Base-by-base conservation (phyloP, 2,113 vertebrate genomes). In the Cyphomyrus plagiostoma region DNA sequence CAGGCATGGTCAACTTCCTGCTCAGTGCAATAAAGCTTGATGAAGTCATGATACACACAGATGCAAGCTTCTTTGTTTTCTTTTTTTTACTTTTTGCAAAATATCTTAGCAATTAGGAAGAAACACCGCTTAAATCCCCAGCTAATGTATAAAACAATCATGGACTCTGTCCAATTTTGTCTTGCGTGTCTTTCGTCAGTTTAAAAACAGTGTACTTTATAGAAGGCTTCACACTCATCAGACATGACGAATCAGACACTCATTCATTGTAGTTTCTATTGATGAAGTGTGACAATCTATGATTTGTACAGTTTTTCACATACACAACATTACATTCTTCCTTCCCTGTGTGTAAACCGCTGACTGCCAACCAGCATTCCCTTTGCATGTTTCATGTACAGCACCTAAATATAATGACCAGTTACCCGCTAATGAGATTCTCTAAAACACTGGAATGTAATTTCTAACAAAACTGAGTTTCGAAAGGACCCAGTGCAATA, bases 1-100 rank as follows among this genome's bases (percentile, higher is more conserved):
- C 97, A 42, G 96, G 97, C 96, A 96, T 96, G 96, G 95, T 97
- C 97, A 97, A 97, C 97, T 97, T 95, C 96, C 96, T 96, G 96
- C 95, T 96, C 95, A 94, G 96, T 96, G 96, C 96, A 96, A 97
- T 97, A 96, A 97, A 97, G 96, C 96, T 97, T 97, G 96, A 97
- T 53, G 58, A 88, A 88, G 42, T 39, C 96, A 96, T 95, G 95
- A 97, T 96, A 97, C 96, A 96, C 97, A 97, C 97, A 96, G 96
- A 96, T 93, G 96, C 95, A 94, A 96, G 96, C 96, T 96, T 96
- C 97, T 96, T 96, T 95, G 96, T 95, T 96, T 95, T 35, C 1
- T 35, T 97, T 96, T 96, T 96, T 96, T 96, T 95, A 96, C 95
- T 94, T 95, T 96, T 96, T 93, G 96, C 94, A 97, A 95, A 96